Percentiles rank a stretch among this genome's conserved stretches.
Evolutionary conservation across 2,888 invertebrate genomes (phyloP).

Genomic region (Unio delphinus): DNA sequence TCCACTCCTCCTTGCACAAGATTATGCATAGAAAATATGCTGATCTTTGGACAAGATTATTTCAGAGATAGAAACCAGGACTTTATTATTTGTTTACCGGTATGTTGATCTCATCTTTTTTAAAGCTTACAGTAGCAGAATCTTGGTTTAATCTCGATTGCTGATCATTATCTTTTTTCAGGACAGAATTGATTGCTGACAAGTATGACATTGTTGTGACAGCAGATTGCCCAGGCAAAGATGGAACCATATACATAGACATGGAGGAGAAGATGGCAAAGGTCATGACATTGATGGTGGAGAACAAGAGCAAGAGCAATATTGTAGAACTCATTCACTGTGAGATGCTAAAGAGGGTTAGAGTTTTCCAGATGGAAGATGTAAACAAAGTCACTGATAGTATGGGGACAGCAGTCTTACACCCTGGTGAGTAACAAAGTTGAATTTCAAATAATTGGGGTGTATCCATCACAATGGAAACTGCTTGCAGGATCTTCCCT

Average conservation of each 20-base stretch:
- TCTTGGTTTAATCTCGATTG: background rate
- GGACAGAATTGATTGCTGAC: constrained; percentile 34
- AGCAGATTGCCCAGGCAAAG: constrained; percentile 12
- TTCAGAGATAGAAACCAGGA: too few relatives aligned
- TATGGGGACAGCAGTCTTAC: constrained; percentile 19
- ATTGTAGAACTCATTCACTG: constrained; percentile 38
- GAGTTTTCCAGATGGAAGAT: constrained; percentile 49
- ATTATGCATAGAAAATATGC: too few relatives aligned
- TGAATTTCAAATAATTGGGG: too few relatives aligned
- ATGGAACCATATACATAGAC: constrained; percentile 29
- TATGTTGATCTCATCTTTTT: too few relatives aligned
- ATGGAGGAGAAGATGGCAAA: constrained; percentile 22
- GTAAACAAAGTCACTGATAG: constrained; percentile 40
- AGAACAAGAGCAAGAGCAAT: constrained; percentile 24
- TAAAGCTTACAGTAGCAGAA: too few relatives aligned
- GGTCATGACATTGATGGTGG: constrained; percentile 25
- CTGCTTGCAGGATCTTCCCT: too few relatives aligned
- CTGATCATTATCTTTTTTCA: constrained; percentile 5
- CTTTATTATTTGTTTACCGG: too few relatives aligned
- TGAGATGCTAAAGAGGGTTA: constrained; percentile 50
- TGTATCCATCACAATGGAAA: too few relatives aligned
- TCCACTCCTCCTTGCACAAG: too few relatives aligned
- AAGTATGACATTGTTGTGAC: constrained; percentile 31
- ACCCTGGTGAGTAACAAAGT: constrained; percentile 32
- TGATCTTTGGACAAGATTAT: too few relatives aligned